Evolutionary conservation across 2,797 vertebrate species (phyloP), one percentile per base, ranked within the genome.

Genomic region (Acomys russatus): DNA sequence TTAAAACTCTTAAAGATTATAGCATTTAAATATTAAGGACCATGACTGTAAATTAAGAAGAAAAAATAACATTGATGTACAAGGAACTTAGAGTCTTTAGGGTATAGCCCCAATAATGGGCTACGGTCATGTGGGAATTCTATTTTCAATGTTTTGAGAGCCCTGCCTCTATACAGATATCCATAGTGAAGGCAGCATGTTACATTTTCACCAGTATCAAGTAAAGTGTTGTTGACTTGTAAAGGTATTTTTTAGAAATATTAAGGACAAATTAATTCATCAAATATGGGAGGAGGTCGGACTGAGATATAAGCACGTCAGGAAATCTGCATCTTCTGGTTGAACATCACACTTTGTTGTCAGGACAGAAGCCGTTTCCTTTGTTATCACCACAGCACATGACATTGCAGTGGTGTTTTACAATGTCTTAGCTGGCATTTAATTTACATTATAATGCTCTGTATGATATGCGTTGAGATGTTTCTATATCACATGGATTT

Each of bases 381-480:
- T 12, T 61, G n/a, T 68, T 17, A 70, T 63, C 92, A 20, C 28
- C 25, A 49, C 15, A 78, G 10, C 2, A 74, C 61, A 80, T 20
- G 59, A 18, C 93, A 54, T 44, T 82, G 78, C 59, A 10, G 51
- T 6, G 66, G 2, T 23, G 5, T 9, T 54, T 70, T 18, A 49
- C 77, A 78, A 66, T 64, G 80, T 86, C 84, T 87, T 71, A 71
- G 10, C 83, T 82, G 88, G 64, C 17, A 51, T 85, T 49, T 71
- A 92, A 96, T 82, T 82, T 70, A 61, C 6, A 66, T 0, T 84
- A 22, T 3, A 51, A 18, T 15, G 54, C 3, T 68, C 77, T 59
- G 7, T 6, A 82, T 25, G 2, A 14, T 59, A 20, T 28, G 25
- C 63, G 23, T 76, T 80, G 51, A n/a, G 22, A 59, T 35, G 51